These are phyloP conservation scores for Belgica antarctica DNA, from an alignment of 2,888 invertebrate genomes.

Conservation along the genomic window DNA sequence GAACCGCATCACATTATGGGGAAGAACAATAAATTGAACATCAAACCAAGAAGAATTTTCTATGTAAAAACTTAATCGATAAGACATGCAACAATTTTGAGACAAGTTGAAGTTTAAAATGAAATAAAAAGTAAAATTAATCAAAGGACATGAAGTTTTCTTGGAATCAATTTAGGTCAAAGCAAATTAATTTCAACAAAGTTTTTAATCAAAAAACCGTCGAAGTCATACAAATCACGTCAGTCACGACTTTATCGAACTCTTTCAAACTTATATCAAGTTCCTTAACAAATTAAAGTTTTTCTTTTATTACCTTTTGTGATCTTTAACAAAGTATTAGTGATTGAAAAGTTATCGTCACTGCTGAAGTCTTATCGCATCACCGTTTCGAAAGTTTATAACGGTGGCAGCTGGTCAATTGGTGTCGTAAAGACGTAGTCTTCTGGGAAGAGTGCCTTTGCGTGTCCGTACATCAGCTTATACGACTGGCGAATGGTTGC, in stretches of 20 bases:
- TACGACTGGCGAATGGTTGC: slow-evolving; percentile 97
- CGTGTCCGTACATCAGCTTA: slow-evolving; percentile 94
- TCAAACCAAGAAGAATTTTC: not conserved
- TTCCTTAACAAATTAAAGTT: too few relatives aligned
- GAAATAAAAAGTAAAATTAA: too few relatives aligned
- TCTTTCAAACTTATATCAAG: too few relatives aligned
- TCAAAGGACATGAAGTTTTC: too few relatives aligned
- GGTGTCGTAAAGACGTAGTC: slow-evolving; percentile 95
- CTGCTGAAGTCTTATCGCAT: not conserved
- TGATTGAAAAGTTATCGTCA: not conserved
- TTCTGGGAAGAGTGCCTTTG: slow-evolving; percentile 87
- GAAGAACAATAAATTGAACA: too few relatives aligned
- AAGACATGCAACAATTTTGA: not conserved
- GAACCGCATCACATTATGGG: not conserved
- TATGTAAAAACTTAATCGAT: not conserved
- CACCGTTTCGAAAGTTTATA: slow-evolving; percentile 57
- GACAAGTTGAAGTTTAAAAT: not conserved
- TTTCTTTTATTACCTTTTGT: too few relatives aligned
- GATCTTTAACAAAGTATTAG: too few relatives aligned
- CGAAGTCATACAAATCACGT: too few relatives aligned
- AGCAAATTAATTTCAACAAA: too few relatives aligned
- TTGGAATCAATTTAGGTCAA: too few relatives aligned
- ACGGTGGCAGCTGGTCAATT: slow-evolving; percentile 88
- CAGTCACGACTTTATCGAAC: too few relatives aligned
- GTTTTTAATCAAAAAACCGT: too few relatives aligned